Evolutionary conservation across 2,113 vertebrate genomes (phyloP).

Genomic region (Spilogale gracilis): DNA sequence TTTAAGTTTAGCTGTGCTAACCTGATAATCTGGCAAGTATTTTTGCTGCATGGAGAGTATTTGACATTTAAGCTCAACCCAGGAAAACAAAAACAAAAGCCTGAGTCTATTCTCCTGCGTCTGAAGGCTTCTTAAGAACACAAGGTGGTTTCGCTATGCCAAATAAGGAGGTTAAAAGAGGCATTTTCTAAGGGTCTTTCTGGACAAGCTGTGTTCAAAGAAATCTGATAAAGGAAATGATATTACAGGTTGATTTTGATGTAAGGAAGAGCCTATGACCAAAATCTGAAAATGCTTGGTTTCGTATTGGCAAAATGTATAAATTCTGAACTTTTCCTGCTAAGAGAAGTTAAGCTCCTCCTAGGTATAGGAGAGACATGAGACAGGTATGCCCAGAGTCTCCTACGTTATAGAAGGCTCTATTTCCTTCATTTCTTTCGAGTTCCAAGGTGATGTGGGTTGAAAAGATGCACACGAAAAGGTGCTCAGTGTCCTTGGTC

Average conservation of each 20-base stretch:
- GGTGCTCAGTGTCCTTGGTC: background rate
- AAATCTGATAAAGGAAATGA: slow-evolving; percentile 50
- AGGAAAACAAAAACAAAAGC: slow-evolving; percentile 61
- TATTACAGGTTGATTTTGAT: background rate
- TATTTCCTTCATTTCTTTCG: slow-evolving; percentile 7
- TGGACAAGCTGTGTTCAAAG: background rate
- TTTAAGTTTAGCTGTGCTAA: slow-evolving; percentile 61
- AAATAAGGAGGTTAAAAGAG: background rate
- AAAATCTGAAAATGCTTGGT: slow-evolving; percentile 31
- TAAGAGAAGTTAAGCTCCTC: background rate
- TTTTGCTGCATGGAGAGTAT: slow-evolving; percentile 59
- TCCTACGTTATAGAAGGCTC: background rate
- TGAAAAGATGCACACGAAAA: background rate
- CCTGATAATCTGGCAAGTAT: slow-evolving; percentile 56
- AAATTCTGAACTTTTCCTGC: background rate
- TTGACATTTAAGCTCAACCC: slow-evolving; percentile 62
- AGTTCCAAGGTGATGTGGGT: background rate
- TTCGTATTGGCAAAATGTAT: background rate
- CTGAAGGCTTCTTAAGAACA: background rate
- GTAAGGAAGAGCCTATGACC: background rate
- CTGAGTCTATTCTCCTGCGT: slow-evolving; percentile 15
- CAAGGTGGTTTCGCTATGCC: slow-evolving; percentile 1
- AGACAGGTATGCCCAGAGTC: background rate
- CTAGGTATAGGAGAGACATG: background rate
- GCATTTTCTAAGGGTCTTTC: slow-evolving; percentile 8